Base-by-base conservation (phyloP, 2,113 vertebrate genomes). In the Oxyura jamaicensis region DNA sequence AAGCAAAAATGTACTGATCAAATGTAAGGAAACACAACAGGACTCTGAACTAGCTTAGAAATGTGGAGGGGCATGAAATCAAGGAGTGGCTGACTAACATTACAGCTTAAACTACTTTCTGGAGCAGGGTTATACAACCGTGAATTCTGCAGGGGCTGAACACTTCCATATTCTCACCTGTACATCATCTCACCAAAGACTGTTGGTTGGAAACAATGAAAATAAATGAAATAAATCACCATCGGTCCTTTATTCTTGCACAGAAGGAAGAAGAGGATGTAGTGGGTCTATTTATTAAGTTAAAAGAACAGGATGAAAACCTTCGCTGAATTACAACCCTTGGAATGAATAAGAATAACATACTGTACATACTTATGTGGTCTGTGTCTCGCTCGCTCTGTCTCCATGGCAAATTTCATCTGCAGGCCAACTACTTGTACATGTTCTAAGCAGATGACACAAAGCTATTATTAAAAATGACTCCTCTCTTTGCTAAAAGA, bases 301-400 rank as follows among this genome's bases (percentile, higher is more conserved):
- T 39, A 31, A 68, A 93, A 84, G 56, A 90, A 55, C n/a, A 74
- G 7, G 31, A 31, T 81, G 29, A 83, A 90, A 80, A 35, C 72
- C 1, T 86, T 90, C 85, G 65, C 41, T 69, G 62, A 68, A 82
- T 76, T 60, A 85, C 19, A 82, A 46, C 25, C 69, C 92, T 93
- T 69, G 74, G 58, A 94, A 87, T 53, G 17, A 87, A 87, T 62
- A 84, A 92, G 88, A 91, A 92, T 68, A 90, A 69, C 69, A 84
- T 89, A 48, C 29, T 79, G 58, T 44, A 31, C 48, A 84, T 87
- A 53, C 75, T 86, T 93, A 39, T 86, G 39, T 3, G 14, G 66
- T 75, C 74, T 92, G 33, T 4, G 6, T 88, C 74, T 62, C 0
- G 0, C 23, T 62, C 7, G 0, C 63, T 88, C 56, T 68, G 58